A percentile compares a stretch with the other conserved stretches of the same genome.
These are phyloP conservation scores for Poecilia velifera DNA, from an alignment of 2,797 vertebrate species.

Conservation along the genomic window DNA sequence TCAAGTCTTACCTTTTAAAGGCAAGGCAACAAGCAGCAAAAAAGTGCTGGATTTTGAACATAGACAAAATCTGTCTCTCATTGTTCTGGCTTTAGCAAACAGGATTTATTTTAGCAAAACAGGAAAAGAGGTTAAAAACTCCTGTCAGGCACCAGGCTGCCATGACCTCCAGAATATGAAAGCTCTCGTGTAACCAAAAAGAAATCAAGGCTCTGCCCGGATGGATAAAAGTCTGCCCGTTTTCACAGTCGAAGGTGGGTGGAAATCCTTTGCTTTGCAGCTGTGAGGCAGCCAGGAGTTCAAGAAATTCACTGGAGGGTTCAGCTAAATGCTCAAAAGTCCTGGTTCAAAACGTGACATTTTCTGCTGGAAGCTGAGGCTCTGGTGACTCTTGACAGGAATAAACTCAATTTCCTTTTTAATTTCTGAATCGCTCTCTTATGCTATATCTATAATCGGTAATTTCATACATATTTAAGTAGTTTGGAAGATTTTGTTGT, in stretches of 20 bases:
- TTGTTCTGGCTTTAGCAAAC: background rate
- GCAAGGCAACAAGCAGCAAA: background rate
- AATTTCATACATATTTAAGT: background rate
- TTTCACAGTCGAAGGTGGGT: constrained; percentile 10
- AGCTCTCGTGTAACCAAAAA: background rate
- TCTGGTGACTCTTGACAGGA: background rate
- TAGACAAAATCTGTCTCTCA: background rate
- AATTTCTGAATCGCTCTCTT: background rate
- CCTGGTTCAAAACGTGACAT: background rate
- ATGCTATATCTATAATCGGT: background rate
- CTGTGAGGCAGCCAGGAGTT: constrained; percentile 2
- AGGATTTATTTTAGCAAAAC: background rate
- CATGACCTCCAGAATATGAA: background rate
- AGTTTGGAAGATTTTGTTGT: background rate
- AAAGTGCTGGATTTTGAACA: background rate
- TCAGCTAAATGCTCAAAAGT: background rate
- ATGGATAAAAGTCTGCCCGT: background rate
- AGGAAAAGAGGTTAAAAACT: background rate
- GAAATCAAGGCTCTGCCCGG: background rate
- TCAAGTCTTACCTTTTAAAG: background rate
- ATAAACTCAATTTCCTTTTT: background rate
- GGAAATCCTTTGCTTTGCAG: constrained; percentile 12
- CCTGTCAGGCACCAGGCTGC: background rate
- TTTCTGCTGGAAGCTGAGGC: background rate
- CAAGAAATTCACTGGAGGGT: background rate